Conservation (phyloP, 2,113 vertebrate genomes). For the Eclectus roratus region DNA sequence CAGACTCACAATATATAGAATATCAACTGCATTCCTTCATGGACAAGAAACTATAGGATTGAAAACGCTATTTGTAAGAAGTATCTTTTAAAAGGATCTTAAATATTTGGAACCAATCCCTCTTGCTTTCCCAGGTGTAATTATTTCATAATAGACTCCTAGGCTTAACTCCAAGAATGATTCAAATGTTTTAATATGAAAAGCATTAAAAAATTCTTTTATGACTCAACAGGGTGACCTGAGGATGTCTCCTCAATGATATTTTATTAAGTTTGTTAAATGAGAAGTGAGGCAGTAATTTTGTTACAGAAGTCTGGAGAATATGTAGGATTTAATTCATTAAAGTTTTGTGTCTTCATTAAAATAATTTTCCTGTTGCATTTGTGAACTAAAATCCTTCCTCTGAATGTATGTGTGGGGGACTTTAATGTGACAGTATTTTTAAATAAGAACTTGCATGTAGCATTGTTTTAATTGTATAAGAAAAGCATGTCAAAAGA, state of each 20-base stretch:
- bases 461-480: neutral
- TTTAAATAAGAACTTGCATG: neutral
- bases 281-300: neutral
- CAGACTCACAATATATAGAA: neutral
- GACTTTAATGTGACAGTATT: neutral
- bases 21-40: neutral
- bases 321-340: neutral
- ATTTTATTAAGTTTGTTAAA: neutral
- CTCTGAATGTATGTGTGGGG: fast-evolving
- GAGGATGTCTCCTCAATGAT: neutral
- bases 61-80: neutral
- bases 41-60: neutral
- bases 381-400: neutral
- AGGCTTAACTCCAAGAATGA: neutral
- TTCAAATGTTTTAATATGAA: conserved; percentile 28
- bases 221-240: neutral
- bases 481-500: conserved; percentile 1
- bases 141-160: neutral
- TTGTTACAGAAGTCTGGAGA: neutral
- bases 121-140: neutral
- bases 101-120: neutral
- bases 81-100: neutral
- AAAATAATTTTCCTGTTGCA: neutral
- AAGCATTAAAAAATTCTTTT: conserved; percentile 1
- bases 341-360: neutral